Conservation (phyloP, 1,140 invertebrate genomes). For the Cephus cinctus region DNA sequence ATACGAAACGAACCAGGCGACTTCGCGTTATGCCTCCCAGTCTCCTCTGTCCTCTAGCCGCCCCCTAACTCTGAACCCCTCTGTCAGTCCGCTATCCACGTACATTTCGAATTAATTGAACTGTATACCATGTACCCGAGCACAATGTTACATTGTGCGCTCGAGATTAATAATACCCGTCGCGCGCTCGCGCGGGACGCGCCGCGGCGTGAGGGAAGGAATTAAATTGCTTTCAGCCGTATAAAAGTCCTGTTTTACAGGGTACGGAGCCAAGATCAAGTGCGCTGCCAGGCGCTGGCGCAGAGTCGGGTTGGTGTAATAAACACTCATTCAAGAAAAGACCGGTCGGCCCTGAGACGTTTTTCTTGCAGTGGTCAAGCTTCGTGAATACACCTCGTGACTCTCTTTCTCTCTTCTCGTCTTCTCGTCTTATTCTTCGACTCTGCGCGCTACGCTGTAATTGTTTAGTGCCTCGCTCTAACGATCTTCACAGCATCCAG, state of each 20-base stretch:
- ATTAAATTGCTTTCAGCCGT: constrained; percentile 41
- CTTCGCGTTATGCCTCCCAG: no score
- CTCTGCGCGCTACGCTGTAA: no score
- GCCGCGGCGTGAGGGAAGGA: constrained; percentile 22
- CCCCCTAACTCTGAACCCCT: constrained; percentile 1
- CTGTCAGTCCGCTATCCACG: constrained; percentile 22
- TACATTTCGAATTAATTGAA: constrained; percentile 42
- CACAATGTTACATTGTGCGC: constrained; percentile 40
- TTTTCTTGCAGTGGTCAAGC: constrained; percentile 37
- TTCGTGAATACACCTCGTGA: constrained; percentile 8
- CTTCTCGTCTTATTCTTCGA: constrained; percentile 4
- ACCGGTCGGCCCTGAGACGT: constrained; percentile 40
- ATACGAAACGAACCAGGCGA: no score
- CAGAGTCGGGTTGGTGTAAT: constrained; percentile 31
- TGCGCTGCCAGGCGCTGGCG: constrained; percentile 34
- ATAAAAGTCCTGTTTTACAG: constrained; percentile 33
- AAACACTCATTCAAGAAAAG: constrained; percentile 40
- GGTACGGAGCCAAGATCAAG: constrained; percentile 39
- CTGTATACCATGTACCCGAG: constrained; percentile 19
- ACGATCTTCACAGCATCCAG: no score
- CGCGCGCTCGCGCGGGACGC: constrained; percentile 16
- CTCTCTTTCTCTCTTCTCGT: constrained; percentile 11
- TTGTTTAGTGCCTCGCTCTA: no score
- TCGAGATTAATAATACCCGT: constrained; percentile 35
- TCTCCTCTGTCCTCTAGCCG: constrained; percentile 4